phyloP scores from a whole-genome alignment of 2,797 vertebrate species.

The Gallinago solitaria region DNA sequence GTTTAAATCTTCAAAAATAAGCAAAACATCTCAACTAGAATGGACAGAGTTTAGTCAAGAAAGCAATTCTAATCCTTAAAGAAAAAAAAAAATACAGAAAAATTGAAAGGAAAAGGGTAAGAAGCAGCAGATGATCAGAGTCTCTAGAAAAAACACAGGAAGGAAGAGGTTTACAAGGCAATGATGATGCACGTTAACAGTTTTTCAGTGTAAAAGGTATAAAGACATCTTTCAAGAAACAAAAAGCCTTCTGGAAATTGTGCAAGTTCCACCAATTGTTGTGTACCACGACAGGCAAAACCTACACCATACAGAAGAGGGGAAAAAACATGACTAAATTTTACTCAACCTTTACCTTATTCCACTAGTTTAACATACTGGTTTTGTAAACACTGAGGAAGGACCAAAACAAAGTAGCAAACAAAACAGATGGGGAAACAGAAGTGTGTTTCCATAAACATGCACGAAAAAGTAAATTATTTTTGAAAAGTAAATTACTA shows the following conservation, averaged over 20 bases:
- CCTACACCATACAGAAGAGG: neutral
- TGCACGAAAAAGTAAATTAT: neutral
- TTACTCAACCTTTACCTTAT: too few species aligned
- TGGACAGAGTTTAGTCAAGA: neutral
- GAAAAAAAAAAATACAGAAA: neutral
- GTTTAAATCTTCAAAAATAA: neutral
- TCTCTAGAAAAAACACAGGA: slow-evolving; percentile 9
- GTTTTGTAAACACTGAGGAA: neutral
- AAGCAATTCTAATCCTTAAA: neutral
- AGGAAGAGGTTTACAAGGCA: neutral
- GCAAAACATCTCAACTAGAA: neutral
- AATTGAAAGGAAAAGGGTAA: neutral
- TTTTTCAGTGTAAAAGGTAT: neutral
- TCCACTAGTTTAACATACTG: too few species aligned
- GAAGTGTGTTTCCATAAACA: accelerated
- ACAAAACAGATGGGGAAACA: neutral
- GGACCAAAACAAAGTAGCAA: neutral
- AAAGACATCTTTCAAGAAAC: neutral
- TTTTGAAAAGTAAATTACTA: neutral
- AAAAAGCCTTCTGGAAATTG: neutral
- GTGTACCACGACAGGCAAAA: neutral
- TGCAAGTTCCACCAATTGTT: neutral
- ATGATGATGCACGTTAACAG: neutral
- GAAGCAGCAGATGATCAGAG: neutral
- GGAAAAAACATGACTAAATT: neutral